Evolutionary conservation across 2,113 vertebrate genomes (phyloP).

Genomic region (Rhagologus leucostigma): DNA sequence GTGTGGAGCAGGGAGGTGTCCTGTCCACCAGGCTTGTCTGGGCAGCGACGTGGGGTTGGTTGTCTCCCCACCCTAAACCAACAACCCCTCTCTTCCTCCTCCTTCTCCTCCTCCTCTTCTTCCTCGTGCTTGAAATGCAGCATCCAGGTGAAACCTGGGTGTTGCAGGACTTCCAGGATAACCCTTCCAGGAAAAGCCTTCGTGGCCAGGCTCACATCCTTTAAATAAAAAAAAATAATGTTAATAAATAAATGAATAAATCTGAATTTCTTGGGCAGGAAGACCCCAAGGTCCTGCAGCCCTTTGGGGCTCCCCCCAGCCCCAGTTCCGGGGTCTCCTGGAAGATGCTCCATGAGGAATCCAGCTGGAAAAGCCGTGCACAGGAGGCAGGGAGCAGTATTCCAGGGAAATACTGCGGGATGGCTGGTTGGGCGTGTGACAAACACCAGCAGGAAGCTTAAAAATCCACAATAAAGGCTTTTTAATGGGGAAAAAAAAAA

Average conservation of each 20-base stretch:
- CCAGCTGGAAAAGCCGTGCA: background rate
- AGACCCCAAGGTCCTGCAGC: background rate
- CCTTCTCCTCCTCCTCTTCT: background rate
- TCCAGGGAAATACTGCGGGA: background rate
- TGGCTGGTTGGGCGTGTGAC: background rate
- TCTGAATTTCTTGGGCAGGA: background rate
- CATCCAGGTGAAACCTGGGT: background rate
- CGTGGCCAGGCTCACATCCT: background rate
- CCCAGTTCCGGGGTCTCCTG: background rate
- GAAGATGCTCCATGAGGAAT: background rate
- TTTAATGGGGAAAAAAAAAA: background rate
- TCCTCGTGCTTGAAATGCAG: background rate
- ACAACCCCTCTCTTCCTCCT: background rate
- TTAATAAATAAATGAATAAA: background rate
- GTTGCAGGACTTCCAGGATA: background rate
- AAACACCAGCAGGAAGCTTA: background rate
- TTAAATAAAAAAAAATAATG: background rate
- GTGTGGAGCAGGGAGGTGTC: background rate
- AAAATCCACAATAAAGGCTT: background rate
- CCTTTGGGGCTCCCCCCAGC: background rate
- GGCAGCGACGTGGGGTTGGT: background rate
- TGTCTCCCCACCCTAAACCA: background rate
- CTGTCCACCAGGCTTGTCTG: background rate
- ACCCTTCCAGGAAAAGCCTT: background rate
- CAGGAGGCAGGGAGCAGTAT: fast-evolving